Percentiles rank a stretch among this genome's conserved stretches.
phyloP scores from a whole-genome alignment of 2,888 invertebrate genomes.

The Pollenia angustigena region DNA sequence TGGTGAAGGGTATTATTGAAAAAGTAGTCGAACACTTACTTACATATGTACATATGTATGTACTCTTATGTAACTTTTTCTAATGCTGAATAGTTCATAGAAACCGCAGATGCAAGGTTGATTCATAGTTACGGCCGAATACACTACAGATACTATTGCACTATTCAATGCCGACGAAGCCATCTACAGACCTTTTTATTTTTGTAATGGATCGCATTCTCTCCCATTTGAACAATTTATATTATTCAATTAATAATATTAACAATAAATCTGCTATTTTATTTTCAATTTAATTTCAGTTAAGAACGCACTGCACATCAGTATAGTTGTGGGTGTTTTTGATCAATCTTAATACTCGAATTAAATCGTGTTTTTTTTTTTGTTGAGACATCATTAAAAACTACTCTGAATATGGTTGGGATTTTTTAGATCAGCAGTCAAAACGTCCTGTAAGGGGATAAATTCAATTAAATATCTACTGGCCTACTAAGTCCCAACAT shows the following conservation, averaged over 20 bases:
- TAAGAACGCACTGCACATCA: slow-evolving; percentile 54
- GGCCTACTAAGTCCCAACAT: slow-evolving; percentile 85
- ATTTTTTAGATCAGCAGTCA: slow-evolving; percentile 85
- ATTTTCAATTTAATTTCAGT: slow-evolving; percentile 60
- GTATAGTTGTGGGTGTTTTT: slow-evolving; percentile 53
- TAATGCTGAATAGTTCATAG: slow-evolving; percentile 26
- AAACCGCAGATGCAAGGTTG: slow-evolving; percentile 72
- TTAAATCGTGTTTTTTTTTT: neutral
- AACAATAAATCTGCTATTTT: slow-evolving; percentile 63
- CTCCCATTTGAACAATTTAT: slow-evolving; percentile 49
- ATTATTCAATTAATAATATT: slow-evolving; percentile 49
- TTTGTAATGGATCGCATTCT: slow-evolving; percentile 62
- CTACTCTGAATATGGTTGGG: slow-evolving; percentile 83
- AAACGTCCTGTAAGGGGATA: slow-evolving; percentile 69
- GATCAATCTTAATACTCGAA: neutral
- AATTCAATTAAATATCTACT: slow-evolving; percentile 78
- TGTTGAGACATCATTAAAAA: neutral
- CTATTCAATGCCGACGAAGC: slow-evolving; percentile 70
- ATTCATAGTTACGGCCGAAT: slow-evolving; percentile 72
- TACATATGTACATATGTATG: neutral
- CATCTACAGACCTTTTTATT: slow-evolving; percentile 52
- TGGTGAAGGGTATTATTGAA: slow-evolving; percentile 23
- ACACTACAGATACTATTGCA: slow-evolving; percentile 67
- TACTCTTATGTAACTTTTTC: neutral
- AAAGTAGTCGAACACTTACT: neutral